Base-by-base conservation (phyloP, 2,113 vertebrate species). In the Petromus typicus region DNA sequence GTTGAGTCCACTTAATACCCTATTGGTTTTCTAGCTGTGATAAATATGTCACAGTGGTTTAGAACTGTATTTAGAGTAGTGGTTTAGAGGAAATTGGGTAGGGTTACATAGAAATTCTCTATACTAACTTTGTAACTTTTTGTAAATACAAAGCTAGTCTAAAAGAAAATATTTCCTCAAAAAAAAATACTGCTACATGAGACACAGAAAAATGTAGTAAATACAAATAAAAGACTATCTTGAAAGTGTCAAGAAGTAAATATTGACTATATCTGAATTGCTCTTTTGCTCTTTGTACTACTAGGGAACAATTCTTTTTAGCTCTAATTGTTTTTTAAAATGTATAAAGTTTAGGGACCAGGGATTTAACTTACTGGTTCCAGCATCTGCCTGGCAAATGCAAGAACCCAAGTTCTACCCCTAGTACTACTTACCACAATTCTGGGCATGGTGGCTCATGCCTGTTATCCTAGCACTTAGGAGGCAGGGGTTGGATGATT, bases 311-410 rank as follows among this genome's bases (percentile, higher is more conserved):
- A 8, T 93, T 5, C 67, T 10, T 96, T 95, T 66, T 56, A 92
- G 86, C 20, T 89, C 9, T 69, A 97, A 95, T 95, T 97, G 73
- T 80, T 64, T 63, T 95, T 95, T 91, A 90, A 86, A 32, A 96
- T 95, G 97, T 95, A 96, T 84, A 54, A 91, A 86, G 96, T 87
- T n/a, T n/a, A n/a, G n/a, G n/a, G n/a, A n/a, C n/a, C n/a, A n/a
- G n/a, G n/a, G n/a, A n/a, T n/a, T n/a, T n/a, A n/a, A n/a, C n/a
- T n/a, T n/a, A n/a, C n/a, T n/a, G n/a, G n/a, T n/a, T n/a, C n/a
- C n/a, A n/a, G n/a, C n/a, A n/a, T n/a, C n/a, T n/a, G n/a, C n/a
- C n/a, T n/a, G n/a, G n/a, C n/a, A n/a, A n/a, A n/a, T n/a, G n/a
- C n/a, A n/a, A n/a, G n/a, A n/a, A n/a, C n/a, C n/a, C n/a, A n/a